Base-by-base conservation (phyloP, 2,113 vertebrate species). In the Parotia lawesii region DNA sequence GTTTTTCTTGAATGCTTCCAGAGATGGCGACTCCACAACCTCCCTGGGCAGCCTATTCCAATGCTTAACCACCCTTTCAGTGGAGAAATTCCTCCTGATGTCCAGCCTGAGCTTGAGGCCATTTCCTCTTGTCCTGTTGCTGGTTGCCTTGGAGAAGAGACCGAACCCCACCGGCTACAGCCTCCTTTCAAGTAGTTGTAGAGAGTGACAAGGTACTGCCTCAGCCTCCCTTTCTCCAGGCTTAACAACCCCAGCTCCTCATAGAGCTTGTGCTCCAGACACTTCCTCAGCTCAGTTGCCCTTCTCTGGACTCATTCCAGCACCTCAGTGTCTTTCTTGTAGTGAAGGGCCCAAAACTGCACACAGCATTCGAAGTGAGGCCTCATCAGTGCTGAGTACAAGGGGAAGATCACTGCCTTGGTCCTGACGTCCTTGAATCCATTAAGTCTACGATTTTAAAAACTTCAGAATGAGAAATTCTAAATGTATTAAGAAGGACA, bases 111-210 rank as follows among this genome's bases (percentile, higher is more conserved):
- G 27, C 21, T 40, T 57, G 12, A 69, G 17, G 15, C 15, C 5
- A 1, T 62, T 44, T 56, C 15, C 6, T 64, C 21, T 31, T 19
- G 6, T 16, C 27, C 42, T 24, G 5, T 12, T 5, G 1, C 35
- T 50, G 12, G 12, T 5, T 27, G 19, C 15, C 13, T 37, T 6
- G 38, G 20, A 38, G 20, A 88, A 50, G 33, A 50, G 10, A 7
- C 2, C 0, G 0, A 23, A 2, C 1, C 17, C 7, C 24, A 15
- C 4, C 5, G 7, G 4, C 17, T 45, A 15, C 33, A 73, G 2
- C 21, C 20, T 31, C 33, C 28, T 45, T 31, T 28, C 37, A 51
- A 9, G 24, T 3, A 8, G 47, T 4, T 24, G 21, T 12, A 35
- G 10, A n/a, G 45, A 38, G 14, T 4, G 9, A n/a, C 10, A 17